Conservation (phyloP, 2,797 vertebrate species). For the Tinamus major region DNA sequence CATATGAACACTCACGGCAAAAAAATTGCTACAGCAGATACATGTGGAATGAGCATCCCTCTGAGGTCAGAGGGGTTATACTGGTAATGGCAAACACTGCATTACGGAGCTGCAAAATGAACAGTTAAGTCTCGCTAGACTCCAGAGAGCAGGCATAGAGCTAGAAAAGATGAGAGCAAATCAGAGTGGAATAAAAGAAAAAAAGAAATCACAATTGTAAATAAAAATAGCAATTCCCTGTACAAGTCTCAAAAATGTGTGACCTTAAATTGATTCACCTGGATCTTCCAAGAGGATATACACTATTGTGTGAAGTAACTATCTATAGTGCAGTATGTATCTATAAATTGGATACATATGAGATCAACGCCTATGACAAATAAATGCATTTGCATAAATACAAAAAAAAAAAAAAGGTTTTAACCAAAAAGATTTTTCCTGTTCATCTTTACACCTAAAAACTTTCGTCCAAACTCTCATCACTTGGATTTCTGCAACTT, state of each 20-base stretch:
- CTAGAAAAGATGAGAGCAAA: conserved; percentile 3
- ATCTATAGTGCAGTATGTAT: not conserved
- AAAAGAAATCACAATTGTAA: not conserved
- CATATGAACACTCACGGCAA: not conserved
- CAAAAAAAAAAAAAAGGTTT: not conserved
- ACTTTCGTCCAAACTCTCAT: not conserved
- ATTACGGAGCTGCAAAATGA: conserved; percentile 20
- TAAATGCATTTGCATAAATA: not conserved
- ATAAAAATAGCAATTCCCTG: not conserved
- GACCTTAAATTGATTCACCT: not conserved
- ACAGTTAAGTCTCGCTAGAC: not conserved
- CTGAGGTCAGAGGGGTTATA: conserved; percentile 5
- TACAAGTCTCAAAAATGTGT: not conserved
- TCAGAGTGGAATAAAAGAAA: not conserved
- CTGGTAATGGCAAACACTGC: not conserved
- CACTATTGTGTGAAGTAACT: not conserved
- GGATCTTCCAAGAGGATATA: not conserved
- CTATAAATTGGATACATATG: not conserved
- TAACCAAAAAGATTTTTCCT: not conserved
- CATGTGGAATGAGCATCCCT: not conserved
- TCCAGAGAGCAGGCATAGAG: not conserved
- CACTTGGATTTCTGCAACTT: not conserved
- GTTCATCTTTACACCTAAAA: not conserved
- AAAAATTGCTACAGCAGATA: not conserved
- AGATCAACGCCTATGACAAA: not conserved